Conservation (phyloP, 2,888 invertebrate genomes). For the Drosophila buzzatii region DNA sequence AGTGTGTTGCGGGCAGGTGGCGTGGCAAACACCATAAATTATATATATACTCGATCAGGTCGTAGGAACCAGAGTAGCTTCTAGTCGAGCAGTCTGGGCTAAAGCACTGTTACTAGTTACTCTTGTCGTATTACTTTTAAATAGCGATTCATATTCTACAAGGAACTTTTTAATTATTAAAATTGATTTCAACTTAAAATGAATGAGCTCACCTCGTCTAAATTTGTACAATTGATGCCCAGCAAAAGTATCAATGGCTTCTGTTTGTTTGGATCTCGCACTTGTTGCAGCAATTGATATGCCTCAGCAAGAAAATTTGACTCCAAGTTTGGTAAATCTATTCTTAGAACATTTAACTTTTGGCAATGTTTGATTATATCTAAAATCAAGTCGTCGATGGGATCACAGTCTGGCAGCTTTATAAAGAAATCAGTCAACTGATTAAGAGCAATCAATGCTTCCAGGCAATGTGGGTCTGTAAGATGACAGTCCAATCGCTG, state of each 20-base stretch:
- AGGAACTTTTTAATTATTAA: background rate
- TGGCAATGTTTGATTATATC: conserved; percentile 17
- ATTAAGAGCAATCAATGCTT: conserved; percentile 5
- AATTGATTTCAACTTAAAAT: background rate
- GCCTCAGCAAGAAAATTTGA: conserved; percentile 11
- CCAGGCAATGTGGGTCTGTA: conserved; percentile 9
- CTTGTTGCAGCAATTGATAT: conserved; percentile 5
- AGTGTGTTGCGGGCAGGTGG: too few species aligned
- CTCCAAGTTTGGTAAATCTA: conserved; percentile 17
- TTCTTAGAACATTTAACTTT: conserved; percentile 16
- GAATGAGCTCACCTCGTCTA: conserved; percentile 12
- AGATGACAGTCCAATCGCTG: conserved; percentile 22
- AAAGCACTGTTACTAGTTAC: background rate
- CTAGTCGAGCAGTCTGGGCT: background rate
- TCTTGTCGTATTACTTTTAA: conserved; percentile 16
- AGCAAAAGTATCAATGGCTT: conserved; percentile 13
- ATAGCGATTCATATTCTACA: conserved; percentile 21
- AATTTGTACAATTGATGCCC: background rate
- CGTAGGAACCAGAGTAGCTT: too few species aligned
- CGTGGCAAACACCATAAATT: too few species aligned
- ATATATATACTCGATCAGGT: too few species aligned
- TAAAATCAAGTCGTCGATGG: conserved; percentile 23
- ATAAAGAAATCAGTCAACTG: conserved; percentile 17
- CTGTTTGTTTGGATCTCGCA: conserved; percentile 13
- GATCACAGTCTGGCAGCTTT: conserved; percentile 1